Evolutionary conservation across 2,888 invertebrate genomes (phyloP), one percentile per base, ranked within the genome.

Genomic region (Brachypalpus laphriformis): DNA sequence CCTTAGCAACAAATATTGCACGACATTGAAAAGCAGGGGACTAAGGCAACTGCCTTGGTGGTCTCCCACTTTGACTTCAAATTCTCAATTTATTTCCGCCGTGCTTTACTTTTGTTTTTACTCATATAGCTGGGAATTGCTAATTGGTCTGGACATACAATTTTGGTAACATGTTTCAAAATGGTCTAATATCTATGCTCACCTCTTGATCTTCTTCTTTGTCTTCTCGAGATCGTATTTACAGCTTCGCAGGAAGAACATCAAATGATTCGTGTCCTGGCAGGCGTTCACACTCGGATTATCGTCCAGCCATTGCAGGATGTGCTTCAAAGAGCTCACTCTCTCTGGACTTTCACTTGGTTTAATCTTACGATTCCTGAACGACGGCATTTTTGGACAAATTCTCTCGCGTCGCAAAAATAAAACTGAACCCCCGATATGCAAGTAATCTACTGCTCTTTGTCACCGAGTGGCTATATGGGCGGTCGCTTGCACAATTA

Each of bases 191-290:
- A n/a, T n/a, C n/a, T n/a, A n/a, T n/a, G n/a, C 88, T 87, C 86
- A 91, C 91, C 93, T 93, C 80, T 89, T 90, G 5, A 95, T 89
- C 89, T 94, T 95, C 61, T 88, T 89, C 88, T 94, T 94, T 1
- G 94, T 92, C 87, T 92, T 93, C 2, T 94, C 93, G 3, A 93
- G 75, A 88, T 94, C 92, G 88, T 93, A 95, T 90, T 95, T 95
- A 88, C 94, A 94, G 28, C 93, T 93, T 51, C 94, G 92, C 59
- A 95, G 88, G 89, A 95, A 95, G 66, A 95, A 92, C 54, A 92
- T 92, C 80, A 93, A 87, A 81, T 88, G 91, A n/a, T 88, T 91
- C 34, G 92, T 92, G 85, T 94, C 93, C 88, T 90, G 89, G 59
- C 91, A 90, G 0, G 92, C 92, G 78, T 92, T 91, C 16, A 93